Evolutionary conservation across 2,797 vertebrate species (phyloP).

Genomic region (Enteromius anoplus): DNA sequence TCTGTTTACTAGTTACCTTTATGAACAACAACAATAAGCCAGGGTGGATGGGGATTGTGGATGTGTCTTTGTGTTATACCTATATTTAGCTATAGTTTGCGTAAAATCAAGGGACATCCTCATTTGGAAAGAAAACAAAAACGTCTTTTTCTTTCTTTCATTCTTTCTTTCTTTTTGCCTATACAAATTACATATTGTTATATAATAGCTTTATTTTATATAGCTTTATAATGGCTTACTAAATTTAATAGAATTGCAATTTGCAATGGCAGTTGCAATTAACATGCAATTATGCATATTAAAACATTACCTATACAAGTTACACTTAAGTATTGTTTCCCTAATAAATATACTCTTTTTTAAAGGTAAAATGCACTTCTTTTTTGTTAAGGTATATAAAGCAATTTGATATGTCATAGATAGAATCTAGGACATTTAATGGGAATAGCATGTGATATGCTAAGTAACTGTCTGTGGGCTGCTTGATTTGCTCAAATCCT

Average conservation of each 20-base stretch:
- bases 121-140: background rate
- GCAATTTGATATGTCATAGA: background rate
- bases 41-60: background rate
- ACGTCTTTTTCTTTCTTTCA: background rate
- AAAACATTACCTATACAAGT: background rate
- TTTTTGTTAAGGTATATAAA: background rate
- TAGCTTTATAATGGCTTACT: background rate
- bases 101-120: background rate
- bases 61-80: background rate
- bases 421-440: background rate
- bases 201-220: background rate
- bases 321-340: background rate
- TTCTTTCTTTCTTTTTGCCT: background rate
- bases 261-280: background rate
- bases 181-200: background rate
- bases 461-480: slow-evolving; percentile 10
- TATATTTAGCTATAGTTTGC: background rate
- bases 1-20: slow-evolving; percentile 40
- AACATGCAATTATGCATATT: background rate
- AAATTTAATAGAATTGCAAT: background rate
- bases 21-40: slow-evolving; percentile 19
- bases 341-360: background rate
- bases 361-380: background rate
- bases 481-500: slow-evolving; percentile 44
- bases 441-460: slow-evolving; percentile 7